These are phyloP conservation scores for Cyanoderma ruficeps DNA, from an alignment of 2,113 vertebrate species.

Conservation along the genomic window DNA sequence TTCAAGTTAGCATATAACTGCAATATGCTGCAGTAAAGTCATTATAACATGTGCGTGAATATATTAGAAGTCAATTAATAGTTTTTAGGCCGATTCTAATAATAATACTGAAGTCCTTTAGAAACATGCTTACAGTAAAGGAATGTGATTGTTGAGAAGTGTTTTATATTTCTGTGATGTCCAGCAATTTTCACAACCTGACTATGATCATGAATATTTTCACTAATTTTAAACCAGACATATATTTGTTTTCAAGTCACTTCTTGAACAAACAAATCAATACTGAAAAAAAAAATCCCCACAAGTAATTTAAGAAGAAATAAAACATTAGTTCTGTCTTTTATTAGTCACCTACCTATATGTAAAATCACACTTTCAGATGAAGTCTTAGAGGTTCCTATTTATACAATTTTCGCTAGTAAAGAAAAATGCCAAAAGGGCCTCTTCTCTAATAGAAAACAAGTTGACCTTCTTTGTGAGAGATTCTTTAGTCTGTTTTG, in stretches of 20 bases:
- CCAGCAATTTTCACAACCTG: not conserved
- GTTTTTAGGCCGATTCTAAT: not conserved
- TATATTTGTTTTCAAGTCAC: not conserved
- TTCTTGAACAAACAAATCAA: not conserved
- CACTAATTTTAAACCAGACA: not conserved
- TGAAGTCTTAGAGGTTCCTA: not conserved
- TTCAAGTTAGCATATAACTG: not conserved
- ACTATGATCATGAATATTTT: not conserved
- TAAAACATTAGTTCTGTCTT: not conserved
- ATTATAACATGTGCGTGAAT: not conserved
- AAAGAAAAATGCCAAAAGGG: not conserved
- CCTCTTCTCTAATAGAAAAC: not conserved
- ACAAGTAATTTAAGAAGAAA: not conserved
- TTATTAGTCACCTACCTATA: not conserved
- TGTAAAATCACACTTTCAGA: not conserved
- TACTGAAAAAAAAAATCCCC: not conserved
- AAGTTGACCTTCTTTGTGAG: not conserved
- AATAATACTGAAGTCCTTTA: not conserved
- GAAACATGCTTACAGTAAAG: not conserved
- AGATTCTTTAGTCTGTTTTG: not conserved
- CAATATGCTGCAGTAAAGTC: not conserved
- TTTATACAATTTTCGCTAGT: not conserved
- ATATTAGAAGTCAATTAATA: not conserved
- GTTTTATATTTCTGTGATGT: not conserved
- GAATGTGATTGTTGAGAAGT: not conserved